A percentile compares a stretch with the other conserved stretches of the same genome.
Conservation (phyloP, 2,888 invertebrate species). For the Pseudoips prasinana region DNA sequence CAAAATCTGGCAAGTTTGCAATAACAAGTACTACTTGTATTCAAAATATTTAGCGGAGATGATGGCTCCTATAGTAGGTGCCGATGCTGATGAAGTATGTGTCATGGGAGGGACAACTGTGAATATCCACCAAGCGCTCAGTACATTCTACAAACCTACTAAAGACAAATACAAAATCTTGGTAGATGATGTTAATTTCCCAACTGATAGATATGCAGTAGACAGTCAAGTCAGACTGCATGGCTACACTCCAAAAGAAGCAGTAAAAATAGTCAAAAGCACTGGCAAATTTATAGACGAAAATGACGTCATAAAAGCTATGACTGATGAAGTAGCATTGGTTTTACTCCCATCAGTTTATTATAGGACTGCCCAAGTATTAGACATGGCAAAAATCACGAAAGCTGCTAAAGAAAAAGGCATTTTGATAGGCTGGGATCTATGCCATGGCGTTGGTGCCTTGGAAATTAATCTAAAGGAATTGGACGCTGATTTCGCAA, state of each 20-base stretch:
- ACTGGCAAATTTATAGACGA: constrained; percentile 50
- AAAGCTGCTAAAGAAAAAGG: constrained; percentile 50
- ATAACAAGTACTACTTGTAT: constrained; percentile 58
- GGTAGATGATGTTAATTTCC: constrained; percentile 65
- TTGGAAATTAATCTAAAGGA: constrained; percentile 57
- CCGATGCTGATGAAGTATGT: constrained; percentile 53
- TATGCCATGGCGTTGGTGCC: constrained; percentile 61
- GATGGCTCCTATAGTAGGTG: constrained; percentile 62
- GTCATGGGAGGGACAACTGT: constrained; percentile 54
- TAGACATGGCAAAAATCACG: constrained; percentile 61
- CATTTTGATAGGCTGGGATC: constrained; percentile 66
- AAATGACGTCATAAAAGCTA: constrained; percentile 57
- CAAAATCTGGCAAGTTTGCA: constrained; percentile 55
- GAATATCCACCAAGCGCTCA: constrained; percentile 61
- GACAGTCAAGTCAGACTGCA: constrained; percentile 64
- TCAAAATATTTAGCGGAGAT: constrained; percentile 48
- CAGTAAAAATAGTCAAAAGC: constrained; percentile 60
- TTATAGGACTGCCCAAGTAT: constrained; percentile 60
- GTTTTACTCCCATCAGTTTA: constrained; percentile 57
- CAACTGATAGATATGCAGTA: constrained; percentile 66
- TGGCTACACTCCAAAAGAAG: constrained; percentile 55
- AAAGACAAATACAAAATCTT: constrained; percentile 57
- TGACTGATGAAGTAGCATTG: constrained; percentile 62
- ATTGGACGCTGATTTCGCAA: constrained; percentile 63
- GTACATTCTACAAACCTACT: constrained; percentile 65